These are phyloP conservation scores for Neomonachus schauinslandi DNA, from an alignment of 2,113 vertebrate genomes.

Conservation along the genomic window DNA sequence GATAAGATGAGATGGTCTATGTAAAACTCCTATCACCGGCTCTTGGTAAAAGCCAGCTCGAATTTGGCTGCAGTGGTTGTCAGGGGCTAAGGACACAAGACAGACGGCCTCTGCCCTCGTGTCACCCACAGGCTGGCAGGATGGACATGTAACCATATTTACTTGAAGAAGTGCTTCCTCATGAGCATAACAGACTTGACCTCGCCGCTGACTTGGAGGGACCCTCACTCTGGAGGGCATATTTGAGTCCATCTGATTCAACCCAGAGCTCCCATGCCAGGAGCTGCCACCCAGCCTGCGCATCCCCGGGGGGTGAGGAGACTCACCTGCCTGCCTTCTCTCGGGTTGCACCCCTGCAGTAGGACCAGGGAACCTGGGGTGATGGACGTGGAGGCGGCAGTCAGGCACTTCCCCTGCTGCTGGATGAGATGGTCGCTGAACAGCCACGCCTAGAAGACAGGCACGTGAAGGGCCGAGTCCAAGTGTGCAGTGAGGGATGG, in stretches of 20 bases:
- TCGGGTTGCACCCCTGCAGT: constrained; percentile 93
- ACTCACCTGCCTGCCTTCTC: constrained; percentile 95
- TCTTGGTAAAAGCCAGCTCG: background rate
- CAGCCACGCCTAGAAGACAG: constrained; percentile 92
- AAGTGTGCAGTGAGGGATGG: background rate
- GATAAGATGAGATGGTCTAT: background rate
- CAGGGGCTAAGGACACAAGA: background rate
- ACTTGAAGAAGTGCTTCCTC: background rate
- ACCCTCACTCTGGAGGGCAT: background rate
- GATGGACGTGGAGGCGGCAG: constrained; percentile 90
- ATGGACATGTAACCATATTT: background rate
- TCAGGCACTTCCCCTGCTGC: constrained; percentile 96
- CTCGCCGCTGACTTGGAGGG: background rate
- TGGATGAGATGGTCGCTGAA: constrained; percentile 94
- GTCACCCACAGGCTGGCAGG: background rate
- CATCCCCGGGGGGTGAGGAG: background rate
- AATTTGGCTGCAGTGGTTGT: background rate
- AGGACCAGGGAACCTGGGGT: constrained; percentile 92
- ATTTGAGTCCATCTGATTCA: background rate
- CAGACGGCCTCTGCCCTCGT: background rate
- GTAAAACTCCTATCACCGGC: background rate
- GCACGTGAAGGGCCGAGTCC: background rate
- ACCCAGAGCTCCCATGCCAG: background rate
- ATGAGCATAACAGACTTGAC: background rate
- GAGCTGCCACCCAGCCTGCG: background rate